These are phyloP conservation scores for Dendrocincla tyrannina DNA, from an alignment of 2,797 vertebrate genomes.

Conservation along the genomic window DNA sequence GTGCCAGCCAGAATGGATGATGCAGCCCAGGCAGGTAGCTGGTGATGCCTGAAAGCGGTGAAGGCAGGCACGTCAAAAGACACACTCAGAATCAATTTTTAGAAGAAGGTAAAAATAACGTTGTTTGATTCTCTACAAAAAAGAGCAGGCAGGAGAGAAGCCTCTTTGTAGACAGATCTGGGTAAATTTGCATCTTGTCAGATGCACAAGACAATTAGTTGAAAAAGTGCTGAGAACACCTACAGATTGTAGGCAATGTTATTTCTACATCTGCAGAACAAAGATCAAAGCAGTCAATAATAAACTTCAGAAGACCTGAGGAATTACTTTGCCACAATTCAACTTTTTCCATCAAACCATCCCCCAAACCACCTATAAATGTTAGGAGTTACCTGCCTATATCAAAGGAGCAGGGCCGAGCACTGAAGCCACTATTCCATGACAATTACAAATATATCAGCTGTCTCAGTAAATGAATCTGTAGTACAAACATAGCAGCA, in stretches of 20 bases:
- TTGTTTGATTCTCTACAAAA: neutral
- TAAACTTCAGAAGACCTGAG: constrained; percentile 34
- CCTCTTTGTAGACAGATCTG: constrained; percentile 16
- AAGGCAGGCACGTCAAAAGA: neutral
- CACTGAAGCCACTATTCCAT: neutral
- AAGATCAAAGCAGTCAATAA: constrained; percentile 51
- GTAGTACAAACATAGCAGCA: neutral
- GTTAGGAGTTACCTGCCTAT: neutral
- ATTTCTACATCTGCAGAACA: constrained; percentile 22
- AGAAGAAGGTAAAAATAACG: constrained; percentile 6
- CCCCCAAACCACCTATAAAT: neutral
- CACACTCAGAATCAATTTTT: neutral
- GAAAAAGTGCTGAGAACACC: neutral
- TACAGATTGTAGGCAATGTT: constrained; percentile 33
- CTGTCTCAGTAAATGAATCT: neutral
- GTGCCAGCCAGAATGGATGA: neutral
- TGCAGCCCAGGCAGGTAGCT: neutral
- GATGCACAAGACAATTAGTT: constrained; percentile 25
- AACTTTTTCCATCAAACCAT: neutral
- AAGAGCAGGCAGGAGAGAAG: neutral
- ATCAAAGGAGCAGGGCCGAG: neutral
- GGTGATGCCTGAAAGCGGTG: neutral
- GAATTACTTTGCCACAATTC: constrained; percentile 32
- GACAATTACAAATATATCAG: neutral
- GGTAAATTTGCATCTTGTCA: constrained; percentile 48